These are phyloP conservation scores for Tachuris rubrigastra DNA, from an alignment of 2,113 vertebrate genomes.

Conservation along the genomic window DNA sequence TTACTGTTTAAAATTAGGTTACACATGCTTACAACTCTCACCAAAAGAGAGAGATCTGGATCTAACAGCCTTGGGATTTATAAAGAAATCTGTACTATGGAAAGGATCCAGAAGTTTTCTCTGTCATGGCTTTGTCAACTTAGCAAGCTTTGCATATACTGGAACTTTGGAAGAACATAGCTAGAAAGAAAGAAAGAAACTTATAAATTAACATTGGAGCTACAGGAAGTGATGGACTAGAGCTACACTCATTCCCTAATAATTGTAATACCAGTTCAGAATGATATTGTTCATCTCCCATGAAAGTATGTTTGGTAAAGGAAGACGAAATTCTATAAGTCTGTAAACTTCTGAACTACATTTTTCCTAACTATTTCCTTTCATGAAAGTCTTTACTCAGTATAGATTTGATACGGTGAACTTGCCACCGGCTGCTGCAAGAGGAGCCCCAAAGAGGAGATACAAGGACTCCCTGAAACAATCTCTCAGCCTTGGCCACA, in stretches of 20 bases:
- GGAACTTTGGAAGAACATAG: not conserved
- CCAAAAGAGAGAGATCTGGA: not conserved
- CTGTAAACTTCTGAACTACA: not conserved
- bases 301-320: not conserved
- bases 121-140: not conserved
- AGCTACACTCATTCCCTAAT: not conserved
- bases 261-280: not conserved
- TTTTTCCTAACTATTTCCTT: not conserved
- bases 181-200: not conserved
- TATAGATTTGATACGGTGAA: not conserved
- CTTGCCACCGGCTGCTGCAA: no score
- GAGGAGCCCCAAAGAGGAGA: no score
- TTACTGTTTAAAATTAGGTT: not conserved
- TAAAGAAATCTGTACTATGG: not conserved
- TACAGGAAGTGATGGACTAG: not conserved
- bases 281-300: not conserved
- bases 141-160: not conserved
- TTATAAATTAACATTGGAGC: not conserved
- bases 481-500: no score
- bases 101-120: not conserved
- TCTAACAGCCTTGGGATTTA: not conserved
- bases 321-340: not conserved
- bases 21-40: not conserved
- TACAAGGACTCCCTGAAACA: no score
- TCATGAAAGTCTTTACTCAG: not conserved